Evolutionary conservation across 2,113 vertebrate genomes (phyloP).

Genomic region (Ciconia maguari): DNA sequence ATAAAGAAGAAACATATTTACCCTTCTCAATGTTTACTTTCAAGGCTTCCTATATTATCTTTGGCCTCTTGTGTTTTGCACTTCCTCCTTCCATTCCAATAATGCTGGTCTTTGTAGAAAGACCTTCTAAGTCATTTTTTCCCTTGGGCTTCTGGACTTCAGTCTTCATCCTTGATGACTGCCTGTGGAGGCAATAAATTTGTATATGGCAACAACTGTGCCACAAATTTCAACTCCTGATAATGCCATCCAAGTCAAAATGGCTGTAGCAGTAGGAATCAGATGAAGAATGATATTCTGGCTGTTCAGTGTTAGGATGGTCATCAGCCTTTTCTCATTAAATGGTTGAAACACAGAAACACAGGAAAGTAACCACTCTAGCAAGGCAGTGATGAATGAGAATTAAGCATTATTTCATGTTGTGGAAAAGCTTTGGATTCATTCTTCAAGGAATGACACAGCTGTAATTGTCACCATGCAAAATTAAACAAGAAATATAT

Average conservation of each 20-base stretch:
- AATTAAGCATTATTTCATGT: not conserved
- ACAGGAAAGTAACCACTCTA: not conserved
- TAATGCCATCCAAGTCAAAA: not conserved
- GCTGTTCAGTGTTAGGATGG: not conserved
- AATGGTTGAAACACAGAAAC: not conserved
- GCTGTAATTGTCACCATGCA: not conserved
- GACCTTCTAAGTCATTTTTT: not conserved
- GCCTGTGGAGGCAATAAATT: not conserved
- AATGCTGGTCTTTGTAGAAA: not conserved
- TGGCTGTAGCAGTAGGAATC: not conserved
- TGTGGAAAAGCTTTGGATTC: not conserved
- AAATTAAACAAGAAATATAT: not conserved
- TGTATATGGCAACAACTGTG: not conserved
- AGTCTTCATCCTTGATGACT: not conserved
- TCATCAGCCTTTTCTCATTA: not conserved
- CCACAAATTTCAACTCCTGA: not conserved
- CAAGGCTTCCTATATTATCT: not conserved
- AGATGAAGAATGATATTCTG: not conserved
- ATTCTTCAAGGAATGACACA: not conserved
- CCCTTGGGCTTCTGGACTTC: not conserved
- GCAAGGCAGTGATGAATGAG: not conserved
- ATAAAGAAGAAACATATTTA: conserved; percentile 45
- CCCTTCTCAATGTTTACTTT: conserved; percentile 3
- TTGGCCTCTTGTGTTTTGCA: not conserved
- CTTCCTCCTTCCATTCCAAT: conserved; percentile 22